Evolutionary conservation across 2,113 vertebrate species (phyloP).

Genomic region (Lagopus leucura): DNA sequence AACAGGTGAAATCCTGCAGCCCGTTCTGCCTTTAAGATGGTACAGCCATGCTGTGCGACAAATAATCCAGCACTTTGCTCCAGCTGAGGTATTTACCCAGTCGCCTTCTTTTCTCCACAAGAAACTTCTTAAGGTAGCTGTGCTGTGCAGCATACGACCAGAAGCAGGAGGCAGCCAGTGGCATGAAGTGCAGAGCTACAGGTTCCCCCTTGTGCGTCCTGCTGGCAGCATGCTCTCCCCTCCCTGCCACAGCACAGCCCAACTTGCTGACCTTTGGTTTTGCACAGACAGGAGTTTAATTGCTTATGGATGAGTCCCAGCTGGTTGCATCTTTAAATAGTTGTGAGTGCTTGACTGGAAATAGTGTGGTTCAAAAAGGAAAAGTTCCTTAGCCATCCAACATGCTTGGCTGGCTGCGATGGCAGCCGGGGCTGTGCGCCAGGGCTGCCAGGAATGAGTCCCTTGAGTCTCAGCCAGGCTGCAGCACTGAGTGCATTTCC

Average conservation of each 20-base stretch:
- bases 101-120: neutral
- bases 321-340: neutral
- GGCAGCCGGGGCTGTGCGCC: fast-evolving
- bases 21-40: neutral
- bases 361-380: neutral
- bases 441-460: neutral
- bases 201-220: fast-evolving
- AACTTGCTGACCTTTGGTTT: neutral
- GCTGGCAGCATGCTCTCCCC: neutral
- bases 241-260: neutral
- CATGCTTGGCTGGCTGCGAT: neutral
- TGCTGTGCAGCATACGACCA: neutral
- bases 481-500: neutral
- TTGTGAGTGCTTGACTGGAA: neutral
- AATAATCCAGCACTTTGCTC: neutral
- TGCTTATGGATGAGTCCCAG: neutral
- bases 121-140: neutral
- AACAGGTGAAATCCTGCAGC: neutral
- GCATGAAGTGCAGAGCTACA: neutral
- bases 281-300: neutral
- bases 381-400: neutral
- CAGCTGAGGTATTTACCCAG: slow-evolving; percentile 28
- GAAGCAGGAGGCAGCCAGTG: neutral
- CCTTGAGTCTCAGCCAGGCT: neutral
- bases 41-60: neutral